A percentile compares a stretch with the other conserved stretches of the same genome.
phyloP scores from a whole-genome alignment of 1,140 invertebrate species.

The Drosophila truncata region DNA sequence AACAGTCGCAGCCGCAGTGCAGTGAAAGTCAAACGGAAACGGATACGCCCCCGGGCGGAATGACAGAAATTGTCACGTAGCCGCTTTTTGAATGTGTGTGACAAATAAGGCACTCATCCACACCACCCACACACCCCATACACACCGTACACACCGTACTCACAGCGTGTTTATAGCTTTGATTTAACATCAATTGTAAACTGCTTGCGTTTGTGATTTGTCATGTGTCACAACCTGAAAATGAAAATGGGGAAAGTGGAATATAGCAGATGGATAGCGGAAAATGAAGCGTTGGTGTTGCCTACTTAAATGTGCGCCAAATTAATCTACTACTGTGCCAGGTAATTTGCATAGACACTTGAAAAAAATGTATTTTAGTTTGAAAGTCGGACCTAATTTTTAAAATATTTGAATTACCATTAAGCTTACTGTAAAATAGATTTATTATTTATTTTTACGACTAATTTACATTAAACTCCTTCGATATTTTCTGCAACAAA shows the following conservation, averaged over 20 bases:
- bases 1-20: slow-evolving; percentile 40
- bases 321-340: slow-evolving; percentile 51
- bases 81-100: slow-evolving; percentile 43
- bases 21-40: slow-evolving; percentile 64
- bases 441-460: no score
- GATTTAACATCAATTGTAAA: slow-evolving; percentile 72
- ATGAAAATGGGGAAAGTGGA: slow-evolving; percentile 13
- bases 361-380: neutral
- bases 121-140: slow-evolving; percentile 4
- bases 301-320: slow-evolving; percentile 30
- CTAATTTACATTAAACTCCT: no score
- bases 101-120: slow-evolving; percentile 37
- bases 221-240: slow-evolving; percentile 56
- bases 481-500: neutral
- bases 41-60: slow-evolving; percentile 62
- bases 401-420: no score
- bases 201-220: slow-evolving; percentile 64
- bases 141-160: slow-evolving; percentile 1
- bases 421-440: no score
- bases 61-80: slow-evolving; percentile 65
- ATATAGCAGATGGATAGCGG: neutral
- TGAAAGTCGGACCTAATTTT: no score
- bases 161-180: slow-evolving; percentile 60
- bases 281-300: neutral
- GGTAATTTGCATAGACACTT: slow-evolving; percentile 46